Conservation (phyloP, 1,140 invertebrate species). For the Orchestia grillus region DNA sequence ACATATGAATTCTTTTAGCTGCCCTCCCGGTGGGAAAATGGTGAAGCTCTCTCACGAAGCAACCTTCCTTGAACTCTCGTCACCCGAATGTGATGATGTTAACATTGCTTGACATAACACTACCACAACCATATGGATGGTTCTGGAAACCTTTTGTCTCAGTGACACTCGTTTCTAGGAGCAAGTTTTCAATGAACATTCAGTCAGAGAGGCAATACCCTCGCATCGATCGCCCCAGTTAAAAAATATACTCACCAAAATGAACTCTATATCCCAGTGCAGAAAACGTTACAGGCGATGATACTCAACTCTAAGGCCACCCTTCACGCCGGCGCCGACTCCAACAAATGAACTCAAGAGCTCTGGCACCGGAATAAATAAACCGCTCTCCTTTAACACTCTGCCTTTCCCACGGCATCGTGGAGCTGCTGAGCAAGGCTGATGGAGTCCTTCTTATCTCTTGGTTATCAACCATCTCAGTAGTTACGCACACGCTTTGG, state of each 20-base stretch:
- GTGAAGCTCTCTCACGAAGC: no score
- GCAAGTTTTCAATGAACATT: not conserved
- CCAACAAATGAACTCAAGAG: not conserved
- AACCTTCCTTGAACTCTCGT: not conserved
- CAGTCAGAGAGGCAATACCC: not conserved
- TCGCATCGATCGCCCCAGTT: not conserved
- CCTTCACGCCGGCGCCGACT: not conserved
- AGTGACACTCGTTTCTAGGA: not conserved
- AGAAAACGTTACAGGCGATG: not conserved
- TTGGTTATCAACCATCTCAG: not conserved
- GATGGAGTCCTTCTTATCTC: not conserved
- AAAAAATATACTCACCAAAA: not conserved
- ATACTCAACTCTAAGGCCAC: not conserved
- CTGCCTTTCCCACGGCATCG: not conserved
- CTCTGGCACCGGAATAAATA: not conserved
- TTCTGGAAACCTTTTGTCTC: not conserved
- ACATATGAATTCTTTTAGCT: no score
- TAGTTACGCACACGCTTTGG: not conserved
- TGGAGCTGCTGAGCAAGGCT: not conserved
- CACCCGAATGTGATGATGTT: not conserved
- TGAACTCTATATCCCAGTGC: not conserved
- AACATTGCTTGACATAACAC: not conserved
- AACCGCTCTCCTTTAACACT: not conserved
- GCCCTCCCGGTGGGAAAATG: no score
- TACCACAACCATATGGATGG: not conserved